A percentile compares a stretch with the other conserved stretches of the same genome.
phyloP scores from a whole-genome alignment of 2,888 invertebrate species.

The Cheiracanthium punctorium region DNA sequence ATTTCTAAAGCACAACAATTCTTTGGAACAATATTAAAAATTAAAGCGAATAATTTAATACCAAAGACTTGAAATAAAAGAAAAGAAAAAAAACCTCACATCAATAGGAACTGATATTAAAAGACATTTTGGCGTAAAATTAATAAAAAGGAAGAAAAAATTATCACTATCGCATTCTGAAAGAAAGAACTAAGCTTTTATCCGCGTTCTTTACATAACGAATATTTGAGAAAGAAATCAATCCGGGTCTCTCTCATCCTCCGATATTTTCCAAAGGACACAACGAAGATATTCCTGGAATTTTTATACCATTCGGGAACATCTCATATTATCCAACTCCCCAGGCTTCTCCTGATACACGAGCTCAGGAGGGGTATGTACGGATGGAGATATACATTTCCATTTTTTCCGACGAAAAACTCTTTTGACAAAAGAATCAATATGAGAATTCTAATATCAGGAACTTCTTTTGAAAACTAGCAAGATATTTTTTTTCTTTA shows the following conservation, averaged over 20 bases:
- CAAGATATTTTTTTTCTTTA: neutral
- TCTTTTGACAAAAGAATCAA: conserved; percentile 17
- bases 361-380: neutral
- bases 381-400: conserved; percentile 12
- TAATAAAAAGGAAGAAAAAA: neutral
- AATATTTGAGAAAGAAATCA: neutral
- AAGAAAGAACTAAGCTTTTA: neutral
- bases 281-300: conserved; percentile 9
- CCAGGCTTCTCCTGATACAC: neutral
- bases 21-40: too few relatives aligned
- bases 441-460: conserved; percentile 15
- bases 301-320: conserved; percentile 14
- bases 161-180: neutral
- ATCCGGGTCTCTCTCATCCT: neutral
- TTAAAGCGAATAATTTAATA: too few relatives aligned
- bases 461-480: conserved; percentile 7
- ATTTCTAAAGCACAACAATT: too few relatives aligned
- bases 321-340: conserved; percentile 14
- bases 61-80: too few relatives aligned
- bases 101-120: neutral
- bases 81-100: too few relatives aligned
- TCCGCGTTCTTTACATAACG: conserved; percentile 1
- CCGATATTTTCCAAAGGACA: conserved; percentile 8
- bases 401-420: conserved; percentile 12
- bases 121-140: neutral